A percentile compares a stretch with the other conserved stretches of the same genome.
These are phyloP conservation scores for Muricea muricata DNA, from an alignment of 92 coral and sea anemone species.

Conservation along the genomic window DNA sequence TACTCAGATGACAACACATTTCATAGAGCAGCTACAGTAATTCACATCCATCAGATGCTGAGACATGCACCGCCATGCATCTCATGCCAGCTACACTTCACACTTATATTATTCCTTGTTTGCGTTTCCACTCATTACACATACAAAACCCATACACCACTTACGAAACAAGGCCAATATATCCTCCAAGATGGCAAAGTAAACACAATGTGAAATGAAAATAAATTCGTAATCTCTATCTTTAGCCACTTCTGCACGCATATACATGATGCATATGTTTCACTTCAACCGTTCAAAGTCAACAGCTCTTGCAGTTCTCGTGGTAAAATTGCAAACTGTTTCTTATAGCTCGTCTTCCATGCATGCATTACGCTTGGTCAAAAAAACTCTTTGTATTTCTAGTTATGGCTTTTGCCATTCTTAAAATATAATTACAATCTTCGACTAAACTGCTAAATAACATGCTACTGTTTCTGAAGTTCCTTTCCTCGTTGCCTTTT, in stretches of 20 bases:
- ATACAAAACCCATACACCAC: not conserved
- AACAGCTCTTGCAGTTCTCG: not conserved
- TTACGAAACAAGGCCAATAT: not conserved
- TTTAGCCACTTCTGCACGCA: not conserved
- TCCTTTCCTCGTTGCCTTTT: no score
- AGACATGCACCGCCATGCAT: no score
- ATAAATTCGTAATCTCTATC: not conserved
- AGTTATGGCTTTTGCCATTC: no score
- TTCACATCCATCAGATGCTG: no score
- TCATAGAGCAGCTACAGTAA: no score
- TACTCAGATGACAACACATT: no score
- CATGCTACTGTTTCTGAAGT: no score
- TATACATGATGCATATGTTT: no score
- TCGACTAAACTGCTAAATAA: no score
- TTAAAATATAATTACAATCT: no score
- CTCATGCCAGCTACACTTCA: no score
- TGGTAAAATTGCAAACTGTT: no score
- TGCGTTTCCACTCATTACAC: not conserved
- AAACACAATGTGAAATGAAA: not conserved
- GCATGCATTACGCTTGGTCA: not conserved
- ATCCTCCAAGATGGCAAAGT: not conserved
- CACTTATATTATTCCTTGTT: not conserved
- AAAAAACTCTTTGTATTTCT: slow-evolving; percentile 1
- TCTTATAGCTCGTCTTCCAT: not conserved
- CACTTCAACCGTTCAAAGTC: not conserved